phyloP scores from a whole-genome alignment of 2,888 invertebrate species.

The Trichogramma dendrolimi region DNA sequence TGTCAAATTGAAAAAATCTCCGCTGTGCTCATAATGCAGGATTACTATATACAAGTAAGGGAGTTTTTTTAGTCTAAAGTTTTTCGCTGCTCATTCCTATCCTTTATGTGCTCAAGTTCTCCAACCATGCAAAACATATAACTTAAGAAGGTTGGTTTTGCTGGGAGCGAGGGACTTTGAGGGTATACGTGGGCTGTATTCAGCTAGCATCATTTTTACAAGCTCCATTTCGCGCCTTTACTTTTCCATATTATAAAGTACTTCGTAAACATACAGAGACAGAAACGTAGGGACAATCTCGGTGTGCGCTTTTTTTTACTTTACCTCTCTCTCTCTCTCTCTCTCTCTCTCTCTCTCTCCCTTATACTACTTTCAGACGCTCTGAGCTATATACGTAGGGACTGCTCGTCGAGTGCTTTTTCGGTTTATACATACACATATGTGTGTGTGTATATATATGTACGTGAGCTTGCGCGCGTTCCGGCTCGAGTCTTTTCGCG shows the following conservation, averaged over 20 bases:
- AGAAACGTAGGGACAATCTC: not conserved
- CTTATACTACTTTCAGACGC: slow-evolving; percentile 3
- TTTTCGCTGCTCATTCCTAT: too few relatives aligned
- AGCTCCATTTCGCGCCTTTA: slow-evolving; percentile 24
- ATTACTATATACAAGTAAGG: too few relatives aligned
- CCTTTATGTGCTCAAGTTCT: not conserved
- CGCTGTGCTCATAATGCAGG: too few relatives aligned
- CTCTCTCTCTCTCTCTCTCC: not conserved
- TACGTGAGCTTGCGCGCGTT: too few relatives aligned
- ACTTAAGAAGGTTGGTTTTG: not conserved
- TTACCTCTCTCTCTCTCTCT: not conserved
- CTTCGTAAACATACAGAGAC: not conserved
- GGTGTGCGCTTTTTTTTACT: not conserved
- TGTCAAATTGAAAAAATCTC: too few relatives aligned
- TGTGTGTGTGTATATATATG: too few relatives aligned
- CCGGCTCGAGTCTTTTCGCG: too few relatives aligned
- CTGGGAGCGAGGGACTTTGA: too few relatives aligned
- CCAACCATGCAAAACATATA: slow-evolving; percentile 18
- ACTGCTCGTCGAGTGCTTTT: too few relatives aligned
- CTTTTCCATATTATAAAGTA: slow-evolving; percentile 6
- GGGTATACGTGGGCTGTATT: not conserved
- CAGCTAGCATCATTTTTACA: slow-evolving; percentile 22
- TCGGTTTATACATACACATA: too few relatives aligned
- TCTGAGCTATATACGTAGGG: not conserved
- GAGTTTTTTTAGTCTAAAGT: too few relatives aligned